Evolutionary conservation across 2,113 vertebrate species (phyloP), one percentile per base, ranked within the genome.

Genomic region (Macquaria australasica): DNA sequence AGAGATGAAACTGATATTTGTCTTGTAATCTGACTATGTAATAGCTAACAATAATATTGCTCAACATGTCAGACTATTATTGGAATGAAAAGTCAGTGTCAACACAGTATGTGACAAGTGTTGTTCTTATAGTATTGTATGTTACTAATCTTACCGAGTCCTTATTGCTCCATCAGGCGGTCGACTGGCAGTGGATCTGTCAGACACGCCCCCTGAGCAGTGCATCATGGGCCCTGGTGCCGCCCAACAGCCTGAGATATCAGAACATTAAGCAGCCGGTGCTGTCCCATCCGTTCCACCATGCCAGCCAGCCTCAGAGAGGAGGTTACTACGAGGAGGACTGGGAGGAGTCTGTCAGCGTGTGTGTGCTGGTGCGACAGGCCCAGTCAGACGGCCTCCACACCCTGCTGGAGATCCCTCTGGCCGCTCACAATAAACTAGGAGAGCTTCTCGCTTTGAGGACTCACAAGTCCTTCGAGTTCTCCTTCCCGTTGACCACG

Each of bases 401-500:
- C 76, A 87, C 87, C 15, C 64, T 95, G 75, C 79, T 94, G 87
- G 92, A 95, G 55, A 79, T 95, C 74, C 93, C 95, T 3, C 43
- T 90, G n/a, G 79, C 89, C 0, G 58, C 50, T 50, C 91, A 71
- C 31, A 66, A 31, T 3, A 88, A 87, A 60, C 25, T 86, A 21
- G 72, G 67, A 20, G 85, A 94, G 21, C 75, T 95, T 25, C 83
- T 93, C 6, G 0, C 77, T 31, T 45, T 66, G 3, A 85, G 70
- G 21, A 15, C 67, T 37, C 70, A 28, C 45, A 84, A 56, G 45
- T 75, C 80, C 5, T 50, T 81, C 3, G 89, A 92, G 53, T 91
- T 96, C 37, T 88, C 90, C 68, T 95, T 95, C 68, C 89, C 93
- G 6, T 74, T 96, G 81, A 95, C 95, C 70, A 90, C 93, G 0